Evolutionary conservation across 2,797 vertebrate species (phyloP), one percentile per base, ranked within the genome.

Genomic region (Limosa lapponica): DNA sequence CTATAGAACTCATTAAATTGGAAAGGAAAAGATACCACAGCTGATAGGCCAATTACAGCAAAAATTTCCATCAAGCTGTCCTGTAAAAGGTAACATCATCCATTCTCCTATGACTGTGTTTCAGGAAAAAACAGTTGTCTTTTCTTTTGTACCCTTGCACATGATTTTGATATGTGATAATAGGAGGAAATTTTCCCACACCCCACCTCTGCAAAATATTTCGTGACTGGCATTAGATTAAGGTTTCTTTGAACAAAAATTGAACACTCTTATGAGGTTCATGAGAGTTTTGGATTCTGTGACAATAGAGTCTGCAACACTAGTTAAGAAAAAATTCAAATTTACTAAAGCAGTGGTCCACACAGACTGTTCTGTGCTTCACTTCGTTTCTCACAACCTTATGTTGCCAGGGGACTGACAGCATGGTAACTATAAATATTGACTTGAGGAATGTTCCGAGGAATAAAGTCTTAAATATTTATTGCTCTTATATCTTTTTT

Each of bases 401-500:
- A 10, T 2, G 1, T 83, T 83, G 57, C 32, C 51, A 70, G 55
- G 51, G 22, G 37, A 75, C 24, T 62, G 58, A 65, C 36, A 80
- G 46, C 13, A 55, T 32, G 28, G 17, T 34, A 82, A 64, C 30
- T 52, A 57, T 51, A 87, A 92, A 77, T 91, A 77, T 59, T 92
- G 58, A 20, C n/a, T 73, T 70, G 43, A 72, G 28, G 46, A 62
- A 10, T 34, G 30, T 72, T 93, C 30, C 27, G 62, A 59, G 25
- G 36, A 89, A 73, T 3, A 4, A 79, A 51, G 6, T 36, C 34
- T 62, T 66, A 72, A 79, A 82, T 51, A 66, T 16, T 72, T 82
- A 65, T 18, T 55, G 16, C 11, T 67, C 8, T 73, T 66, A n/a
- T 0, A 0, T 24, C 2, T 34, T 15, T n/a, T 14, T 15, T 86